Evolutionary conservation across 1,140 invertebrate genomes (phyloP).

Genomic region (Hyles vespertilio): DNA sequence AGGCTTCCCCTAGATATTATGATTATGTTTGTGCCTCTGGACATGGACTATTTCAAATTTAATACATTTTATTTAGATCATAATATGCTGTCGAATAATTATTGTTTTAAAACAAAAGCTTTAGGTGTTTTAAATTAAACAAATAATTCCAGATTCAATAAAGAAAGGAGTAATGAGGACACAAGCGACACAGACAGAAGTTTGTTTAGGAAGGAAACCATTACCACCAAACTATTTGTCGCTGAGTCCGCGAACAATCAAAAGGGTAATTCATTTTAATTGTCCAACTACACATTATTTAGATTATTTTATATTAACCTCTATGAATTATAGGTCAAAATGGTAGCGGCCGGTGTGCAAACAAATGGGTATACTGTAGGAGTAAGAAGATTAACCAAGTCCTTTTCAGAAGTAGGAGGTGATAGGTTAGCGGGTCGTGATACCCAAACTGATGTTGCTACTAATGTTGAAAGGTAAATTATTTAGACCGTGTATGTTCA

Average conservation of each 20-base stretch:
- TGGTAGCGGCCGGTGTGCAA: slow-evolving; percentile 92
- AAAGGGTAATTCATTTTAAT: slow-evolving; percentile 73
- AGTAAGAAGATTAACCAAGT: slow-evolving; percentile 85
- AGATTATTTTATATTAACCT: not conserved
- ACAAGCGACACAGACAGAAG: slow-evolving; percentile 94
- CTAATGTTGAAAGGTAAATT: slow-evolving; percentile 57
- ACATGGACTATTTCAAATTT: too few relatives aligned
- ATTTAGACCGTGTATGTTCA: not conserved
- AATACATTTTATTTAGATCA: not conserved
- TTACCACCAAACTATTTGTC: slow-evolving; percentile 83
- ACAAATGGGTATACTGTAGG: slow-evolving; percentile 85
- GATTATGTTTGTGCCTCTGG: too few relatives aligned
- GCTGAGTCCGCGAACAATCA: slow-evolving; percentile 84
- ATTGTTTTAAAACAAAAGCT: too few relatives aligned
- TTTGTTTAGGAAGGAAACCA: slow-evolving; percentile 81
- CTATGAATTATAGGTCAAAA: slow-evolving; percentile 80
- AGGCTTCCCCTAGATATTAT: too few relatives aligned
- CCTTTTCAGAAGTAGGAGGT: slow-evolving; percentile 86
- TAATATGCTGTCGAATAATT: too few relatives aligned
- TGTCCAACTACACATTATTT: not conserved
- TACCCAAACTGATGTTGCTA: slow-evolving; percentile 43
- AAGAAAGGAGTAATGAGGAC: slow-evolving; percentile 92
- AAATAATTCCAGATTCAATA: slow-evolving; percentile 80
- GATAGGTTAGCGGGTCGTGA: slow-evolving; percentile 61
- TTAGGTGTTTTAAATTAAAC: too few relatives aligned